phyloP scores from a whole-genome alignment of 2,888 invertebrate genomes.

The Stegana nigrithorax region DNA sequence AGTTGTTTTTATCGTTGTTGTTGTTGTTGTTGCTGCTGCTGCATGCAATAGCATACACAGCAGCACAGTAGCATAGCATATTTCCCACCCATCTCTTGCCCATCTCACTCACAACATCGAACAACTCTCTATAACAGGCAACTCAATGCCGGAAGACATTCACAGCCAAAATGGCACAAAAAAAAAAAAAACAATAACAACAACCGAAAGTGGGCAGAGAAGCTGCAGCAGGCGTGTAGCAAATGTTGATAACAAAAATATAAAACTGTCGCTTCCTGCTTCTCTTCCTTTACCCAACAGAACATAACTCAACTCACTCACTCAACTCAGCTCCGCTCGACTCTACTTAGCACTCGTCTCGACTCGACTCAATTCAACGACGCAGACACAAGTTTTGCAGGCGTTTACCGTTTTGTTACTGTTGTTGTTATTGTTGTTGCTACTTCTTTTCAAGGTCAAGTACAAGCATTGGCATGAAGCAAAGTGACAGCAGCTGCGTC shows the following conservation, averaged over 20 bases:
- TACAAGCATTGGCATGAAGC: background rate
- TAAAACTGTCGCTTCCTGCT: no score
- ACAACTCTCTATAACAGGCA: no score
- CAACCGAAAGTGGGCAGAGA: background rate
- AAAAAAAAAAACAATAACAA: background rate
- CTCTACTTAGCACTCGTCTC: no score
- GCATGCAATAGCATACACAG: background rate
- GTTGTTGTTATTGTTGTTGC: background rate
- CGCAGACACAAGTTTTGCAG: no score
- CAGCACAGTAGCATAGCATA: background rate
- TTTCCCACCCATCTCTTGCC: no score
- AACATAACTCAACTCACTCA: no score
- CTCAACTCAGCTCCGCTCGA: no score
- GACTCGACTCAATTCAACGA: no score
- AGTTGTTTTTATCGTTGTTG: background rate
- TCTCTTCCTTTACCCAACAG: no score
- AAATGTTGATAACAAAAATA: background rate
- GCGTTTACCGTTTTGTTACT: background rate
- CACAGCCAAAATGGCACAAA: background rate
- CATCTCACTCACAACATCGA: no score
- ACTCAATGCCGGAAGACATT: background rate
- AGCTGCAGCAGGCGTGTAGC: background rate
- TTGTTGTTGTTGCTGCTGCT: background rate
- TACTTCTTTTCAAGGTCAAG: conserved; percentile 9
- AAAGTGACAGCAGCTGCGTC: background rate